These are phyloP conservation scores for Conus betulinus DNA, from an alignment of 1,140 invertebrate genomes.

Conservation along the genomic window DNA sequence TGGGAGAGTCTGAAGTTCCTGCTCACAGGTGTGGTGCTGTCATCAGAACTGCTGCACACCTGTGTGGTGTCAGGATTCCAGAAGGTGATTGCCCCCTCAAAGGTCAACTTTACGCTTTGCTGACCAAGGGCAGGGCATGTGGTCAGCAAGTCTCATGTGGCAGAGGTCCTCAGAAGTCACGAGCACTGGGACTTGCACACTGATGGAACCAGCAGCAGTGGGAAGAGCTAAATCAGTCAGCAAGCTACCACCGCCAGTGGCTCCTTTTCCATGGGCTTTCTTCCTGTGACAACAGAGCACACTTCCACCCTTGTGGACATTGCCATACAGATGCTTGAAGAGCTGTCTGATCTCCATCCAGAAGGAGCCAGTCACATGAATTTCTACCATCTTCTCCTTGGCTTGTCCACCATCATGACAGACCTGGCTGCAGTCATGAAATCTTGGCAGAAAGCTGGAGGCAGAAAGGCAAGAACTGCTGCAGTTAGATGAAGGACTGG, in stretches of 20 bases:
- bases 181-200: not conserved
- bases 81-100: not conserved
- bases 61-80: not conserved
- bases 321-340: not conserved
- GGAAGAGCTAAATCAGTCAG: not conserved
- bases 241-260: not conserved
- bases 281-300: not conserved
- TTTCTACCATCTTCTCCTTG: not conserved
- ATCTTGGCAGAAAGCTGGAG: not conserved
- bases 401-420: not conserved
- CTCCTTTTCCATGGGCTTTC: not conserved
- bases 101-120: not conserved
- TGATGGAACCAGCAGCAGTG: not conserved
- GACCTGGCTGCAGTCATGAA: not conserved
- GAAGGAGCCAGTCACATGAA: not conserved
- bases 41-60: not conserved
- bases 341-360: not conserved
- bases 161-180: not conserved
- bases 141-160: not conserved
- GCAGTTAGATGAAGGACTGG: not conserved
- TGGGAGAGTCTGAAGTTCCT: too few relatives aligned
- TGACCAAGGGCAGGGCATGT: not conserved
- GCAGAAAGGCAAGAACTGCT: not conserved
- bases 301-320: not conserved
- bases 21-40: not conserved